Percentiles rank a stretch among this genome's conserved stretches.
phyloP scores from a whole-genome alignment of 2,797 vertebrate genomes.

The Artibeus jamaicensis region DNA sequence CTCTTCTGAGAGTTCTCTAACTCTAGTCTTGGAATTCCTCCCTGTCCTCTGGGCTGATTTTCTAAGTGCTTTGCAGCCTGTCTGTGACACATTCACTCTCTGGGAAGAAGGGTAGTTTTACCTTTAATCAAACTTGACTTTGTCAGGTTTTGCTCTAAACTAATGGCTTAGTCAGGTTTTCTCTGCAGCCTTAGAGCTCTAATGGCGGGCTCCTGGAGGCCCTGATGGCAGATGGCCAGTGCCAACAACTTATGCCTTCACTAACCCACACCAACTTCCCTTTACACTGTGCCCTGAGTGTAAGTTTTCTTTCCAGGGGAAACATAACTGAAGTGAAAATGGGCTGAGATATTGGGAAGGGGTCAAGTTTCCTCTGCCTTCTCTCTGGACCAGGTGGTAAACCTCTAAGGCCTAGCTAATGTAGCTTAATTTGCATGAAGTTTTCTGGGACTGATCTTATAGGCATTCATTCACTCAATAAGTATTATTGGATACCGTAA shows the following conservation, averaged over 20 bases:
- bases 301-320: background rate
- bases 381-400: background rate
- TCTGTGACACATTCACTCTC: background rate
- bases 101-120: background rate
- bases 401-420: background rate
- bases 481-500: background rate
- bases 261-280: background rate
- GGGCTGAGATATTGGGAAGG: too few species aligned
- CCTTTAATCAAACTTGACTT: background rate
- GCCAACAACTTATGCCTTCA: background rate
- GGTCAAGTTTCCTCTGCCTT: background rate
- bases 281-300: background rate
- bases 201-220: background rate
- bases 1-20: background rate
- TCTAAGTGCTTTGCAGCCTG: slow-evolving; percentile 5
- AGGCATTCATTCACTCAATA: background rate
- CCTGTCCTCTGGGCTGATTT: background rate
- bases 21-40: background rate
- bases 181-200: background rate
- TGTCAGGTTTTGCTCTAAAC: background rate
- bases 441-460: background rate
- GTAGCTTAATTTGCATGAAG: background rate
- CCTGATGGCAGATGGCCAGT: background rate
- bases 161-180: slow-evolving; percentile 25
- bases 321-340: background rate